A percentile compares a stretch with the other conserved stretches of the same genome.
Evolutionary conservation across 2,888 invertebrate genomes (phyloP).

Genomic region (Calliscelio sp.): DNA sequence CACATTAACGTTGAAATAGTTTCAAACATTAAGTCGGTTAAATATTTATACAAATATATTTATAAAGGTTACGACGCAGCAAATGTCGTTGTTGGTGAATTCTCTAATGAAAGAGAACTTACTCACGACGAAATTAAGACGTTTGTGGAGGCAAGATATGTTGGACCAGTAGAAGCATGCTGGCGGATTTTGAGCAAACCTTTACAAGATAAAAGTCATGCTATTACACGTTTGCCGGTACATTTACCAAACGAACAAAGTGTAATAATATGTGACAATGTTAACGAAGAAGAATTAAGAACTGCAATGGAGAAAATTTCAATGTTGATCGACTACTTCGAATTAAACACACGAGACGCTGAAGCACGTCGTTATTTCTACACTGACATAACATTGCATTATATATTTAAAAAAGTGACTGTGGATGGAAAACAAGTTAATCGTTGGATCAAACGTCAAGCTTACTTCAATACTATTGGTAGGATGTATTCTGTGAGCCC

Average conservation of each 20-base stretch:
- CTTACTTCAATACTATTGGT: no score
- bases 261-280: not conserved
- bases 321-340: slow-evolving; percentile 2
- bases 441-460: no score
- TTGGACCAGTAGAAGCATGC: not conserved
- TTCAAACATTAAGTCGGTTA: not conserved
- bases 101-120: not conserved
- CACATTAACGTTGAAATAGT: not conserved
- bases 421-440: no score
- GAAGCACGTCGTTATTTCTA: no score
- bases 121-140: not conserved
- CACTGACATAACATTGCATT: no score
- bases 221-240: not conserved
- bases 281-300: not conserved
- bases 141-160: not conserved
- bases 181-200: not conserved
- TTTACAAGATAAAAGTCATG: not conserved
- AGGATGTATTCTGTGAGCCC: no score
- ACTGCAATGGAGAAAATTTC: not conserved
- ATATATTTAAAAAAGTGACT: not conserved
- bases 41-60: not conserved
- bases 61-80: not conserved
- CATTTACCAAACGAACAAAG: slow-evolving; percentile 1
- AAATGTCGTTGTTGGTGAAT: not conserved
- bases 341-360: not conserved